A percentile compares a stretch with the other conserved stretches of the same genome.
These are phyloP conservation scores for Eilema sororculum DNA, from an alignment of 2,888 invertebrate species.

Conservation along the genomic window DNA sequence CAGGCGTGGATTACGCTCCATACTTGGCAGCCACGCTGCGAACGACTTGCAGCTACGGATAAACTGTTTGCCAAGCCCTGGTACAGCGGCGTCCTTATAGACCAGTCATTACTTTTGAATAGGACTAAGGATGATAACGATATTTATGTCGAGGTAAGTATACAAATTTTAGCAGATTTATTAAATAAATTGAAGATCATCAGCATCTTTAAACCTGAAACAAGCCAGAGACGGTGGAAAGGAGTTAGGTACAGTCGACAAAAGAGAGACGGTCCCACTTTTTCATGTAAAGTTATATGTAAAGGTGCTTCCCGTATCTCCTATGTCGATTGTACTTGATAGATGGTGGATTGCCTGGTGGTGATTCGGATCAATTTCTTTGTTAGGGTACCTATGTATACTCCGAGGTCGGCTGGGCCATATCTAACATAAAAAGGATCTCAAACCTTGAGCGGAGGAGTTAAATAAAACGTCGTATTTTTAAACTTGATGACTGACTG, in stretches of 20 bases:
- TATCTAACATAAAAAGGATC: too few relatives aligned
- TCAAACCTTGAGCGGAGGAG: not conserved
- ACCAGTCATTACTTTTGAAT: constrained; percentile 94
- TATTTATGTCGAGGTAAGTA: constrained; percentile 51
- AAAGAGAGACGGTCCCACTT: too few relatives aligned
- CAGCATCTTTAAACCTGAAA: not conserved
- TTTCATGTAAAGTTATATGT: too few relatives aligned
- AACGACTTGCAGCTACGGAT: constrained; percentile 94
- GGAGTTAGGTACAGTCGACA: too few relatives aligned
- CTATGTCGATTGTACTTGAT: too few relatives aligned
- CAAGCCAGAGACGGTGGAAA: too few relatives aligned
- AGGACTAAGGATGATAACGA: constrained; percentile 90
- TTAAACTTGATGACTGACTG: not conserved
- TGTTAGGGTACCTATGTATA: too few relatives aligned
- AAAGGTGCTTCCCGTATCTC: too few relatives aligned
- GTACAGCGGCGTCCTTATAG: constrained; percentile 93
- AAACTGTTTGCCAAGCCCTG: constrained; percentile 94
- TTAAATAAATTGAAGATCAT: not conserved
- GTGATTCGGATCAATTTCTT: too few relatives aligned
- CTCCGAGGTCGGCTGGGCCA: too few relatives aligned
- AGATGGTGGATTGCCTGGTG: too few relatives aligned
- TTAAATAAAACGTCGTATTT: not conserved
- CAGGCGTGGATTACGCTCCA: constrained; percentile 96
- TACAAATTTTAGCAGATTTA: not conserved
- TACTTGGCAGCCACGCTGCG: constrained; percentile 94